Evolutionary conservation across 1,140 invertebrate species (phyloP), one percentile per base, ranked within the genome.

Genomic region (Drosophila aff.): DNA sequence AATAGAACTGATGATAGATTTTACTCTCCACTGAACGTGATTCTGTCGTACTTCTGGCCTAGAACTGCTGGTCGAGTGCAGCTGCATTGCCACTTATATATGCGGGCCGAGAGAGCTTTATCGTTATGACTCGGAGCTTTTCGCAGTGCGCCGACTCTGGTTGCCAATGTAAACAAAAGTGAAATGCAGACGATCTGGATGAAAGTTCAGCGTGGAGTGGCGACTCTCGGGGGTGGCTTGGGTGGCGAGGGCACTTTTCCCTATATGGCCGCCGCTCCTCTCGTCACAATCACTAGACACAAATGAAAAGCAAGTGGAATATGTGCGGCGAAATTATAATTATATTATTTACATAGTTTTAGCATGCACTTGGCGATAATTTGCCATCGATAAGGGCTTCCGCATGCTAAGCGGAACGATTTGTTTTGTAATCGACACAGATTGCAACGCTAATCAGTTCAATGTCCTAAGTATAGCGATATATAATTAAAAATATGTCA

Each of bases 61-160:
- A 65, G 59, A 76, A 89, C 84, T 89, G 66, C 71, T 57, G 64
- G 44, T 41, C 33, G 47, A 69, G 15, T 60, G 68, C 81, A 72
- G 66, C 46, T 68, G 78, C 66, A 76, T 40, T 69, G 53, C 75
- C 64, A 66, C 81, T 67, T 87, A 79, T 87, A 87, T 89, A 81
- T 53, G 64, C 49, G 52, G 49, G 31, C n/a, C 28, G 16, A 3
- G 31, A 47, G 71, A 87, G 83, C 83, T 86, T 86, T 86, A 44
- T 49, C 23, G 36, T 33, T 55, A 57, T 11, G 36, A 5, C 16
- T 13, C 16, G 36, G 50, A 78, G 75, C 75, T 78, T 78, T 77
- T 59, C 21, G 33, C 41, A 61, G 15, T 81, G 68, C 69, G 84
- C 55, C 73, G 77, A 73, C 69, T 66, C 77, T 40, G 44, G 52